A percentile compares a stretch with the other conserved stretches of the same genome.
These are phyloP conservation scores for Tetraodon nigroviridis DNA, from an alignment of 2,113 vertebrate species.

Conservation along the genomic window DNA sequence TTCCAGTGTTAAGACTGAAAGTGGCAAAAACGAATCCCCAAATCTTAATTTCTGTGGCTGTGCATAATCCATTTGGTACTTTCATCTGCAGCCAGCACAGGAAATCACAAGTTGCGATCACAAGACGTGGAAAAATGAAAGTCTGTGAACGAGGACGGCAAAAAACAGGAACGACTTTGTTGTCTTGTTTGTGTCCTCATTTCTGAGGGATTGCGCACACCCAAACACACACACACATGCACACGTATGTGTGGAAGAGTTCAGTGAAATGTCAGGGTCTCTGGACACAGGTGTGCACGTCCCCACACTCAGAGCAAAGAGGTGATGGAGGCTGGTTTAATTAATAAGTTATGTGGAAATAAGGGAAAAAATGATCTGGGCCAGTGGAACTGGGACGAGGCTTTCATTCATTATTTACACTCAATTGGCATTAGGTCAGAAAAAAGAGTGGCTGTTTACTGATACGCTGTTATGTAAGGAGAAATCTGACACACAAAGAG, in stretches of 20 bases:
- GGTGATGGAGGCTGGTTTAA: neutral
- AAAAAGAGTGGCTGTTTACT: slow-evolving; percentile 55
- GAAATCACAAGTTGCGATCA: slow-evolving; percentile 67
- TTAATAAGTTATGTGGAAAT: slow-evolving; percentile 1
- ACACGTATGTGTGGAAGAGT: neutral
- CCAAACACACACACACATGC: too few species aligned
- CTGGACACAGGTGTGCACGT: too few species aligned
- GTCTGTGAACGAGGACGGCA: slow-evolving; percentile 21
- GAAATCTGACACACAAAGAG: slow-evolving; percentile 33
- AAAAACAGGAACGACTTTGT: slow-evolving; percentile 55
- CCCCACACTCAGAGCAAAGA: neutral
- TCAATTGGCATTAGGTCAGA: slow-evolving; percentile 27
- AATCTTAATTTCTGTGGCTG: slow-evolving; percentile 1
- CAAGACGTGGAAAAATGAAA: slow-evolving; percentile 55
- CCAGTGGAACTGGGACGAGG: slow-evolving; percentile 27
- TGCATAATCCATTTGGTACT: slow-evolving; percentile 29
- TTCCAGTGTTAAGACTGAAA: neutral
- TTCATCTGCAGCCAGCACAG: slow-evolving; percentile 39
- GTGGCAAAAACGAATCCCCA: neutral
- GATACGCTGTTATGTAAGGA: slow-evolving; percentile 41
- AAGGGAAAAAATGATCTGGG: slow-evolving; percentile 23
- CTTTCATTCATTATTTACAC: slow-evolving; percentile 61
- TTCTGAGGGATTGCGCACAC: slow-evolving; percentile 5
- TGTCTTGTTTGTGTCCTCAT: slow-evolving; percentile 31
- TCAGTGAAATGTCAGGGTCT: slow-evolving; percentile 3